A percentile compares a stretch with the other conserved stretches of the same genome.
Evolutionary conservation across 2,888 invertebrate genomes (phyloP).

Genomic region (Pyrocoelia pectoralis): DNA sequence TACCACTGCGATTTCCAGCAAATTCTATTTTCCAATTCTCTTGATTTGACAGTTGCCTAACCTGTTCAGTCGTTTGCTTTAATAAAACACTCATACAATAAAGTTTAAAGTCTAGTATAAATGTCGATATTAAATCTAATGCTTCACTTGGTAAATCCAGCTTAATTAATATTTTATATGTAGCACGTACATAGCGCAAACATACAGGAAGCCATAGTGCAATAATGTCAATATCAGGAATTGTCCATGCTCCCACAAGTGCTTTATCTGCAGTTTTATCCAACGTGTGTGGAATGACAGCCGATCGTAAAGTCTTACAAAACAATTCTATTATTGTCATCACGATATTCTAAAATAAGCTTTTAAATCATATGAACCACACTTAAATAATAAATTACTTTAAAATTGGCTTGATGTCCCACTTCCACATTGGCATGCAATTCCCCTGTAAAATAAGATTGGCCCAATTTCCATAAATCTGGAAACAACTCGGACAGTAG

Average conservation of each 20-base stretch:
- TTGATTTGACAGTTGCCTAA: slow-evolving; percentile 72
- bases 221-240: slow-evolving; percentile 64
- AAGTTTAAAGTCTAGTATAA: slow-evolving; percentile 86
- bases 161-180: slow-evolving; percentile 81
- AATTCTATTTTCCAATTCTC: slow-evolving; percentile 91
- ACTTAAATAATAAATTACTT: slow-evolving; percentile 61
- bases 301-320: slow-evolving; percentile 75
- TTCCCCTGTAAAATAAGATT: slow-evolving; percentile 92
- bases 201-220: slow-evolving; percentile 81
- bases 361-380: not conserved
- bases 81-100: slow-evolving; percentile 87
- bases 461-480: slow-evolving; percentile 95
- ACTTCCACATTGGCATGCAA: slow-evolving; percentile 76
- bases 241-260: slow-evolving; percentile 64
- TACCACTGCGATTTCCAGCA: slow-evolving; percentile 83
- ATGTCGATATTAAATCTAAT: slow-evolving; percentile 81
- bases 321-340: slow-evolving; percentile 78
- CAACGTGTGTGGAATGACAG: slow-evolving; percentile 72
- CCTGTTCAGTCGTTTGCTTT: slow-evolving; percentile 82
- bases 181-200: slow-evolving; percentile 79
- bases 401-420: slow-evolving; percentile 79
- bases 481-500: slow-evolving; percentile 81
- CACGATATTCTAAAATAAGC: slow-evolving; percentile 74
- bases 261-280: slow-evolving; percentile 58
- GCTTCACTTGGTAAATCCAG: slow-evolving; percentile 90